Evolutionary conservation across 2,113 vertebrate genomes (phyloP).

Genomic region (Perognathus longimembris): DNA sequence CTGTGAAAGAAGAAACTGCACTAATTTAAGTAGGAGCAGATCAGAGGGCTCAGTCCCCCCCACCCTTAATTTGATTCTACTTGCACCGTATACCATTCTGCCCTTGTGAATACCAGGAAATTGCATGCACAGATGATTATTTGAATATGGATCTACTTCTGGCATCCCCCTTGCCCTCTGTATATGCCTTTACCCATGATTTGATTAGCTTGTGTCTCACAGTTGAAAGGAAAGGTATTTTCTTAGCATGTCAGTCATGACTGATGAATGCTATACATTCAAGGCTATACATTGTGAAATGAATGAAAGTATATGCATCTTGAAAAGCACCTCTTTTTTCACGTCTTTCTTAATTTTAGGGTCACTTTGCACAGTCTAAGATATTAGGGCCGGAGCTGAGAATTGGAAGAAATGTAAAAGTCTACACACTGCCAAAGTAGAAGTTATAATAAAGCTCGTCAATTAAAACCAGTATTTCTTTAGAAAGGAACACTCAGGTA

Average conservation of each 20-base stretch:
- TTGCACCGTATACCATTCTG: background rate
- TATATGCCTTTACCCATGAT: background rate
- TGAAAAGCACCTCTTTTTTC: background rate
- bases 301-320: background rate
- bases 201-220: background rate
- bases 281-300: background rate
- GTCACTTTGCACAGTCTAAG: background rate
- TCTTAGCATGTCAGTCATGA: background rate
- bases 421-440: background rate
- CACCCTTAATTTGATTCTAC: slow-evolving; percentile 62
- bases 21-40: slow-evolving; percentile 59
- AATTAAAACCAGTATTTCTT: background rate
- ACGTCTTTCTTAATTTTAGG: background rate
- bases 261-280: background rate
- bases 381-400: background rate
- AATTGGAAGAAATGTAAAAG: background rate
- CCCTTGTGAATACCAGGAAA: slow-evolving; percentile 38
- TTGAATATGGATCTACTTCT: background rate
- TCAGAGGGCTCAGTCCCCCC: slow-evolving; percentile 13
- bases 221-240: background rate
- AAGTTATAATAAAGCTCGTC: background rate
- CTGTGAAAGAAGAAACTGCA: slow-evolving; percentile 46
- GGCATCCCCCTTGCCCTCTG: background rate
- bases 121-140: slow-evolving; percentile 25
- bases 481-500: background rate